phyloP scores from a whole-genome alignment of 2,888 invertebrate genomes.

The Theretra japonica region DNA sequence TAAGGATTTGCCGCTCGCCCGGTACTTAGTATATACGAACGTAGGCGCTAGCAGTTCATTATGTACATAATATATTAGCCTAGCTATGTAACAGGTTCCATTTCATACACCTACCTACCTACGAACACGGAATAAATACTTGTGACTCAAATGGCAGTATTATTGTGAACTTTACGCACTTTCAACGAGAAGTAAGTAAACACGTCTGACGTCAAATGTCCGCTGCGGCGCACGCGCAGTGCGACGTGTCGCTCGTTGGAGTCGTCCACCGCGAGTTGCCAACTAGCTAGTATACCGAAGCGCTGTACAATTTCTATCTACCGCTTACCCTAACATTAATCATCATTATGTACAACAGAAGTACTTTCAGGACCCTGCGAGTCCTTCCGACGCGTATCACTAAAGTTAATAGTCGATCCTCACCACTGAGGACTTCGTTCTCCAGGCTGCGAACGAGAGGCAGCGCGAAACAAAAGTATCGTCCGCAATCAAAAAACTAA shows the following conservation, averaged over 20 bases:
- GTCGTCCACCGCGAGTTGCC: constrained; percentile 30
- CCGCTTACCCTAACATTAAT: constrained; percentile 42
- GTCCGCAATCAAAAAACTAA: neutral
- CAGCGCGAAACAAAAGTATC: no score
- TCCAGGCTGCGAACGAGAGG: neutral
- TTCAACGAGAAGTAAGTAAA: neutral
- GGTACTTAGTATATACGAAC: neutral
- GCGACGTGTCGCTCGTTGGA: neutral
- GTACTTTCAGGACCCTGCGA: constrained; percentile 32
- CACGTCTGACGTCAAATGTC: constrained; percentile 1
- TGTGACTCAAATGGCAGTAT: constrained; percentile 36
- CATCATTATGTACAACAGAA: constrained; percentile 52
- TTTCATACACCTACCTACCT: constrained; percentile 44
- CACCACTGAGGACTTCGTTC: no score
- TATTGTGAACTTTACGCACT: constrained; percentile 18
- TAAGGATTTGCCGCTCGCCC: constrained; percentile 4
- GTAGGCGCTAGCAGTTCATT: constrained; percentile 37
- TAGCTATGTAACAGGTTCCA: constrained; percentile 48
- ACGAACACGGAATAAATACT: constrained; percentile 38
- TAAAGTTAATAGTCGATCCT: neutral
- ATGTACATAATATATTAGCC: constrained; percentile 44
- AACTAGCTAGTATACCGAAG: constrained; percentile 47
- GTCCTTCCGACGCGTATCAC: neutral
- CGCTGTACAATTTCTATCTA: constrained; percentile 65
- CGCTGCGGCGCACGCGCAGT: neutral